These are phyloP conservation scores for Chionomys nivalis DNA, from an alignment of 2,113 vertebrate species.

Conservation along the genomic window DNA sequence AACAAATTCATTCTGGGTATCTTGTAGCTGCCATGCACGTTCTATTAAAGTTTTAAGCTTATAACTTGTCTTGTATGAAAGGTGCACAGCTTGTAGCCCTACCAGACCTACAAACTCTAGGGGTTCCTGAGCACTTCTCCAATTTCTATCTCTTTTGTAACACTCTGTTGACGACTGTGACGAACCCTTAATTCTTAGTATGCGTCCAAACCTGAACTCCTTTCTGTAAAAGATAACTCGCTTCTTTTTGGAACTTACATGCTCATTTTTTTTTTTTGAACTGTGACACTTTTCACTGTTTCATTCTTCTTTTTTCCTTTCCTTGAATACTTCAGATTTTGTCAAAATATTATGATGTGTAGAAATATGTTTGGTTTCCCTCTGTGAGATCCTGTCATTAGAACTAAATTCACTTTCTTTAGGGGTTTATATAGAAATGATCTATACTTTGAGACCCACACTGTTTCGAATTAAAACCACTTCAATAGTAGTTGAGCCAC, in stretches of 20 bases:
- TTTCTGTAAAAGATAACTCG: conserved; percentile 1
- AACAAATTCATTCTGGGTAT: not conserved
- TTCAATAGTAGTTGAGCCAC: conserved; percentile 23
- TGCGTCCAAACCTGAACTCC: not conserved
- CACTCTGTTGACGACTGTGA: not conserved
- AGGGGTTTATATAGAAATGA: not conserved
- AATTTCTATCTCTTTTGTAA: not conserved
- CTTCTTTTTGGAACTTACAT: conserved; percentile 36
- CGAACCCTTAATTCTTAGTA: not conserved
- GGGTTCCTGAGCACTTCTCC: not conserved
- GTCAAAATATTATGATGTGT: conserved; percentile 69
- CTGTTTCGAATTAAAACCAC: conserved; percentile 37
- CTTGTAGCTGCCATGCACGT: not conserved
- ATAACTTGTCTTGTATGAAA: not conserved
- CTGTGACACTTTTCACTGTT: not conserved
- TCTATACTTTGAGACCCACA: not conserved
- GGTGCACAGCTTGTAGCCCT: not conserved
- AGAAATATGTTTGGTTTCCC: conserved; percentile 40
- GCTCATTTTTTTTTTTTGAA: not conserved
- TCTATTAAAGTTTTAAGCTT: conserved; percentile 10
- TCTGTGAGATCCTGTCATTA: conserved; percentile 33
- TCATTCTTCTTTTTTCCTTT: conserved; percentile 12
- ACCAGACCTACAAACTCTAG: not conserved
- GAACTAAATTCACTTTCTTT: conserved; percentile 38
- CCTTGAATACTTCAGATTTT: conserved; percentile 32